Conservation (phyloP, 2,113 vertebrate species). For the Pachycephala philippinensis region DNA sequence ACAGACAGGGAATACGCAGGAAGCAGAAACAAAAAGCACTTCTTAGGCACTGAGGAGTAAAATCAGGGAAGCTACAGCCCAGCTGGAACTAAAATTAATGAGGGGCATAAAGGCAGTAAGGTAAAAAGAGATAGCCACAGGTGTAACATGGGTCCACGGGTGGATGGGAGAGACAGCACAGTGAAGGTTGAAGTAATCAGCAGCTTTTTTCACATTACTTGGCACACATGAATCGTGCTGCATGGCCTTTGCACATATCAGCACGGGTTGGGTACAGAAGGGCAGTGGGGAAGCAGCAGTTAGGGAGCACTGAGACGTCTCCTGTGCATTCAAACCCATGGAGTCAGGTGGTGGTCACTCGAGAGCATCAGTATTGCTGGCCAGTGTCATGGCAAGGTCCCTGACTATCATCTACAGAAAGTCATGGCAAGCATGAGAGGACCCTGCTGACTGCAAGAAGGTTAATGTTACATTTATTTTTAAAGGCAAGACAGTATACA, state of each 20-base stretch:
- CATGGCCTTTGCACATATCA: not conserved
- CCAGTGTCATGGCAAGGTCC: not conserved
- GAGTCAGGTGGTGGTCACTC: not conserved
- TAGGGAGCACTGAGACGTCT: not conserved
- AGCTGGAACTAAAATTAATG: not conserved
- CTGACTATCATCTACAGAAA: not conserved
- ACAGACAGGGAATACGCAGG: not conserved
- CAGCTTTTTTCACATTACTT: not conserved
- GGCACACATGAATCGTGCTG: fast-evolving
- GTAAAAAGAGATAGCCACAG: not conserved
- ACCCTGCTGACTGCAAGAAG: not conserved
- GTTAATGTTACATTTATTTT: not conserved
- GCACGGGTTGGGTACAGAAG: not conserved
- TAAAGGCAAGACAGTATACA: not conserved
- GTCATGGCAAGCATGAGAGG: not conserved
- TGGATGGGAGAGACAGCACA: not conserved
- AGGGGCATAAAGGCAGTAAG: not conserved
- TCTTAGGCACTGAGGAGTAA: not conserved
- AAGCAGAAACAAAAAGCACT: not conserved
- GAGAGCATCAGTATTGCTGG: fast-evolving
- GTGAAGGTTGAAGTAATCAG: not conserved
- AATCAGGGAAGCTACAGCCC: not conserved
- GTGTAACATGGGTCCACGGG: not conserved
- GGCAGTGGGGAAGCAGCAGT: not conserved
- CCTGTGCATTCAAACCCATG: not conserved